phyloP scores from a whole-genome alignment of 2,113 vertebrate genomes.

The Eurystomus gularis region DNA sequence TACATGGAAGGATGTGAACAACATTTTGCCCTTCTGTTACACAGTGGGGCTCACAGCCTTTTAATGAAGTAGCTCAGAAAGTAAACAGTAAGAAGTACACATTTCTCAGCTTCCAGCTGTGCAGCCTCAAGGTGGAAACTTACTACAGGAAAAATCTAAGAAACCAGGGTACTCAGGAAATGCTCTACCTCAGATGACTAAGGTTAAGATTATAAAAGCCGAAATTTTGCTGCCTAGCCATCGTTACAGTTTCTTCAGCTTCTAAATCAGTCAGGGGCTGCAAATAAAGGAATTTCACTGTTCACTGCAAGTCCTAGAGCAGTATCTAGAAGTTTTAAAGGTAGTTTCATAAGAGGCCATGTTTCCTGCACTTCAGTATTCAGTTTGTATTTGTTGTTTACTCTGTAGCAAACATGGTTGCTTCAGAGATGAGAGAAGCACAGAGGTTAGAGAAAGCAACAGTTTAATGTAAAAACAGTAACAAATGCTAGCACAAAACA shows the following conservation, averaged over 20 bases:
- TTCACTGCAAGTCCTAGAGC: neutral
- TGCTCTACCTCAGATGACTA: neutral
- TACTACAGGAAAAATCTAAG: neutral
- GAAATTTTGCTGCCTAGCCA: neutral
- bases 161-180: neutral
- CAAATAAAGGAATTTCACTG: neutral
- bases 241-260: neutral
- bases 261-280: neutral
- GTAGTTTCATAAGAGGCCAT: neutral
- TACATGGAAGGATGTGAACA: conserved; percentile 42
- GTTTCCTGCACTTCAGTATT: neutral
- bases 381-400: neutral
- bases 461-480: neutral
- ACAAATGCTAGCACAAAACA: neutral
- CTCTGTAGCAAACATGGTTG: neutral
- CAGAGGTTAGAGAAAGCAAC: neutral
- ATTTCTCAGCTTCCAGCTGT: conserved; percentile 42
- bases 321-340: neutral
- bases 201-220: neutral
- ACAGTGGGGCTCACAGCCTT: conserved; percentile 17
- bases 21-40: conserved; percentile 40
- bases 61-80: conserved; percentile 34
- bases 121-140: neutral
- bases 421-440: neutral
- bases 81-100: conserved; percentile 32